A percentile compares a stretch with the other conserved stretches of the same genome.
These are phyloP conservation scores for Tenebrosternarchus preto DNA, from an alignment of 2,113 vertebrate genomes.

Conservation along the genomic window DNA sequence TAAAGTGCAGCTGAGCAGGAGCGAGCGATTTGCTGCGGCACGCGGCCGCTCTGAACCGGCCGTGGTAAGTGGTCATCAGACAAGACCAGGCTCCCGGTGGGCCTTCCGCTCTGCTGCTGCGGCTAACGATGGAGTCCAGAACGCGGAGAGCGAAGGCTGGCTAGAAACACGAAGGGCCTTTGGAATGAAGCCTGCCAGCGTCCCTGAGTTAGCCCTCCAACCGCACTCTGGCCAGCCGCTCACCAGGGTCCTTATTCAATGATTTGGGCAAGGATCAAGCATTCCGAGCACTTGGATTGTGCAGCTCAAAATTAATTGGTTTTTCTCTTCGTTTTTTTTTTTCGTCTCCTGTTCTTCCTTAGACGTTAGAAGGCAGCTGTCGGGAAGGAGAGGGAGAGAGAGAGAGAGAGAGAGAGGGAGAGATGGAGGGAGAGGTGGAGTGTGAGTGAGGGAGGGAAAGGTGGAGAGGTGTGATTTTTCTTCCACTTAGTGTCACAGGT, in stretches of 20 bases:
- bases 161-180: slow-evolving; percentile 21
- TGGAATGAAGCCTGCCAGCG: slow-evolving; percentile 26
- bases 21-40: too few species aligned
- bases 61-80: slow-evolving; percentile 60
- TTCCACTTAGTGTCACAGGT: slow-evolving; percentile 61
- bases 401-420: slow-evolving; percentile 9
- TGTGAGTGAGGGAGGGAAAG: slow-evolving; percentile 5
- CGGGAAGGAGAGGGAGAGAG: slow-evolving; percentile 20
- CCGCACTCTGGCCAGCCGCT: neutral
- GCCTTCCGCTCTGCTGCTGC: slow-evolving; percentile 45
- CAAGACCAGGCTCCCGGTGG: slow-evolving; percentile 43
- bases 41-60: slow-evolving; percentile 11
- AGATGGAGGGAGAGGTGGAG: slow-evolving; percentile 23
- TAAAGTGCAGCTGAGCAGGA: slow-evolving; percentile 20
- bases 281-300: slow-evolving; percentile 52
- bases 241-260: slow-evolving; percentile 55
- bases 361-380: slow-evolving; percentile 50
- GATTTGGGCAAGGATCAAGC: slow-evolving; percentile 59
- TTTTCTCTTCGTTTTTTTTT: slow-evolving; percentile 46
- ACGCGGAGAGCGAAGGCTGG: slow-evolving; percentile 39
- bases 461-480: slow-evolving; percentile 58
- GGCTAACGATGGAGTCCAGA: slow-evolving; percentile 48
- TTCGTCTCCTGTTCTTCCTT: slow-evolving; percentile 25
- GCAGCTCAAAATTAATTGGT: slow-evolving; percentile 66
- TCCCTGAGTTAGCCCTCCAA: slow-evolving; percentile 57